Evolutionary conservation across 37 sponge, comb jelly and placozoan species (phyloP).

Genomic region (Petrosia ficiformis): DNA sequence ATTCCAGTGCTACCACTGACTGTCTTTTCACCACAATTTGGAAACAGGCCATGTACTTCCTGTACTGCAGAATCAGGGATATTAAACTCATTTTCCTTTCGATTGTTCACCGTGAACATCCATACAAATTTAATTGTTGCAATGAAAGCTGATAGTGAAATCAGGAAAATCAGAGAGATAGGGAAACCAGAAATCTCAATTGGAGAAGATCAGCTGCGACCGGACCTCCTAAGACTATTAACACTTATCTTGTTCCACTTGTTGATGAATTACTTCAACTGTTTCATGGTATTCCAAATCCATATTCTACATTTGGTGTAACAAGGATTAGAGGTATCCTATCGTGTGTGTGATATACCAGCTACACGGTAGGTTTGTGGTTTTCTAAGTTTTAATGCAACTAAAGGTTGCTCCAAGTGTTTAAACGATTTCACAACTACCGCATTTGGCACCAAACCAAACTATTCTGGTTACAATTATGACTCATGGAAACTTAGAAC

Average conservation of each 20-base stretch:
- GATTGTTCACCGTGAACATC: neutral
- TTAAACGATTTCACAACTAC: too few relatives aligned
- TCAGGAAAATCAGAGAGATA: neutral
- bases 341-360: too few relatives aligned
- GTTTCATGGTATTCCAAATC: constrained; percentile 21
- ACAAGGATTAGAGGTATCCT: too few relatives aligned
- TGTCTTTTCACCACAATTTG: constrained; percentile 36
- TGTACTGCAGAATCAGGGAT: neutral
- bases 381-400: too few relatives aligned
- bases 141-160: too few relatives aligned
- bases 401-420: too few relatives aligned
- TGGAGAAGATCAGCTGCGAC: constrained; percentile 29
- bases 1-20: constrained; percentile 42
- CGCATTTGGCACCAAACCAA: too few relatives aligned
- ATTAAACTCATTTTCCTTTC: constrained; percentile 8
- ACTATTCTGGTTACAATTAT: too few relatives aligned
- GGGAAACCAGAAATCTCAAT: constrained; percentile 24
- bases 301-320: neutral
- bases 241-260: constrained; percentile 20
- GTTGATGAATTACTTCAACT: constrained; percentile 27
- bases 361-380: too few relatives aligned
- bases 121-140: too few relatives aligned
- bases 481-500: too few relatives aligned
- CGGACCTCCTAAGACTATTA: constrained; percentile 8
- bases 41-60: constrained; percentile 5